These are phyloP conservation scores for Chouioia cunea DNA, from an alignment of 2,888 invertebrate genomes.

Conservation along the genomic window DNA sequence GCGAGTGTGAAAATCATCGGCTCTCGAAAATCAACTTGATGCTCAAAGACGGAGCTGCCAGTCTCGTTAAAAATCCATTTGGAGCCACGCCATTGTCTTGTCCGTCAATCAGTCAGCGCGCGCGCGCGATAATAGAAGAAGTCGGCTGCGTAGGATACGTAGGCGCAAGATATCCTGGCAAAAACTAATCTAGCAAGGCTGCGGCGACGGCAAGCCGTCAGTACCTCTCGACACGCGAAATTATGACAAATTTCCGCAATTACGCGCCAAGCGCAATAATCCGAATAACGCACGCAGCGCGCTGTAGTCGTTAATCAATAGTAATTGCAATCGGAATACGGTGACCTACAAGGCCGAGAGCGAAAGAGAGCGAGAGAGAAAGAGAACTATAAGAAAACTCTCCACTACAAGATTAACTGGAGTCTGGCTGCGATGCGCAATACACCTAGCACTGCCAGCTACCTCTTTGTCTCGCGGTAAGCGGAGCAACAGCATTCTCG, in stretches of 20 bases:
- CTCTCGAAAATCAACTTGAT: constrained; percentile 10
- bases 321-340: constrained; percentile 28
- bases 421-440: no score
- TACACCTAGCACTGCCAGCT: no score
- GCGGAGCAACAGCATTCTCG: no score
- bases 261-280: constrained; percentile 21
- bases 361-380: no score
- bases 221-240: neutral
- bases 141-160: neutral
- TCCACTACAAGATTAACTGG: no score
- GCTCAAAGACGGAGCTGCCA: neutral
- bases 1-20: neutral
- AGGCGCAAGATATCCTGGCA: neutral
- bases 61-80: neutral
- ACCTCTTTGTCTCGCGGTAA: no score
- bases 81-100: constrained; percentile 26
- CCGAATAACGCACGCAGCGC: neutral
- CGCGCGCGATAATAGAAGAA: neutral
- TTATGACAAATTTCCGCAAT: constrained; percentile 45
- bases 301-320: constrained; percentile 38
- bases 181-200: no score
- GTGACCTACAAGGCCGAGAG: no score
- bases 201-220: no score
- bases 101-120: constrained; percentile 27
- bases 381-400: no score